Evolutionary conservation across 2,113 vertebrate genomes (phyloP).

Genomic region (Pongo abelii): DNA sequence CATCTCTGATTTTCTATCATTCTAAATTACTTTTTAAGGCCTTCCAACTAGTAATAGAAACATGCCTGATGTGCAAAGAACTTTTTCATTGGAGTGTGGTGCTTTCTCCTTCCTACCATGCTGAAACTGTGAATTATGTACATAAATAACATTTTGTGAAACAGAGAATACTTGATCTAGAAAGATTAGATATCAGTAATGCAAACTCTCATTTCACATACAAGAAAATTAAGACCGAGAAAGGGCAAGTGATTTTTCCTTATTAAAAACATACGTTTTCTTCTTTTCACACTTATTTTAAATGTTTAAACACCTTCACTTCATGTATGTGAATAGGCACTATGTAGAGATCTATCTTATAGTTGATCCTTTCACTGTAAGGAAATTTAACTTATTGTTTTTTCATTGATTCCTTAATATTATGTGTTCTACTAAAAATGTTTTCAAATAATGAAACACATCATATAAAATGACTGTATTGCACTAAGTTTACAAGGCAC

Average conservation of each 20-base stretch:
- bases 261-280: neutral
- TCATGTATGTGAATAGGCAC: neutral
- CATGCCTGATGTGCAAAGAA: neutral
- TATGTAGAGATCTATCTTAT: neutral
- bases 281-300: neutral
- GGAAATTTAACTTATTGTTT: slow-evolving; percentile 8
- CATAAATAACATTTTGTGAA: neutral
- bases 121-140: neutral
- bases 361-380: neutral
- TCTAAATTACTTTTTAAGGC: neutral
- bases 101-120: neutral
- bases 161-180: neutral
- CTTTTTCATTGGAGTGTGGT: neutral
- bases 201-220: neutral
- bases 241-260: neutral
- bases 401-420: neutral
- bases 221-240: neutral
- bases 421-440: neutral
- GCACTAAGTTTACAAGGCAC: neutral
- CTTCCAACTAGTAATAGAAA: neutral
- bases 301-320: neutral
- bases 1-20: neutral
- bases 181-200: neutral
- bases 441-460: slow-evolving; percentile 24
- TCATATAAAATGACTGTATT: neutral